Evolutionary conservation across 1,140 invertebrate genomes (phyloP).

Genomic region (Psix sp.): DNA sequence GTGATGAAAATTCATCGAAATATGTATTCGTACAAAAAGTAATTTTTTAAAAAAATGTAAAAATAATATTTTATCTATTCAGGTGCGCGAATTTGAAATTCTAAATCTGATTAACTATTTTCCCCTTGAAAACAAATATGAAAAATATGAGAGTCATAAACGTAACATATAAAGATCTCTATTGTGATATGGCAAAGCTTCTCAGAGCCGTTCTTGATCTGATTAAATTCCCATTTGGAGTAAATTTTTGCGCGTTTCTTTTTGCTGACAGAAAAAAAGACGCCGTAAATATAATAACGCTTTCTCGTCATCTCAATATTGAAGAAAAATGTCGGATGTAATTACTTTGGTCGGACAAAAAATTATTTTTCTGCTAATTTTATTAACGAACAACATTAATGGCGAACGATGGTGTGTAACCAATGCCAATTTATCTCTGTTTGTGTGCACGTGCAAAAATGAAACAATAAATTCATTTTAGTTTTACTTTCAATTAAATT

Average conservation of each 20-base stretch:
- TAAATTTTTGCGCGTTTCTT: slow-evolving; percentile 9
- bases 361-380: slow-evolving; percentile 26
- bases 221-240: slow-evolving; percentile 50
- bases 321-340: slow-evolving; percentile 22
- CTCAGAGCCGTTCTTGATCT: slow-evolving; percentile 37
- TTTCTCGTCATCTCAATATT: slow-evolving; percentile 26
- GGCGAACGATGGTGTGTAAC: slow-evolving; percentile 7
- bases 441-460: slow-evolving; percentile 1
- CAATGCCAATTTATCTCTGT: slow-evolving; percentile 13
- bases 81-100: no score
- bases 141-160: slow-evolving; percentile 48
- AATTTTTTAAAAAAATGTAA: no score
- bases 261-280: slow-evolving; percentile 3
- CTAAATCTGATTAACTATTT: no score
- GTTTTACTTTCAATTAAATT: no score
- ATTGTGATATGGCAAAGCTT: slow-evolving; percentile 32
- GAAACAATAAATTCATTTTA: neutral
- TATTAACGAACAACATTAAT: slow-evolving; percentile 16
- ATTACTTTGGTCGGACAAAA: slow-evolving; percentile 14
- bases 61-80: no score
- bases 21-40: no score
- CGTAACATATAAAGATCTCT: slow-evolving; percentile 44
- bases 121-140: slow-evolving; percentile 34
- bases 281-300: slow-evolving; percentile 42
- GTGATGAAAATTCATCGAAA: no score